Conservation (phyloP, 2,797 vertebrate species). For the Luscinia luscinia region DNA sequence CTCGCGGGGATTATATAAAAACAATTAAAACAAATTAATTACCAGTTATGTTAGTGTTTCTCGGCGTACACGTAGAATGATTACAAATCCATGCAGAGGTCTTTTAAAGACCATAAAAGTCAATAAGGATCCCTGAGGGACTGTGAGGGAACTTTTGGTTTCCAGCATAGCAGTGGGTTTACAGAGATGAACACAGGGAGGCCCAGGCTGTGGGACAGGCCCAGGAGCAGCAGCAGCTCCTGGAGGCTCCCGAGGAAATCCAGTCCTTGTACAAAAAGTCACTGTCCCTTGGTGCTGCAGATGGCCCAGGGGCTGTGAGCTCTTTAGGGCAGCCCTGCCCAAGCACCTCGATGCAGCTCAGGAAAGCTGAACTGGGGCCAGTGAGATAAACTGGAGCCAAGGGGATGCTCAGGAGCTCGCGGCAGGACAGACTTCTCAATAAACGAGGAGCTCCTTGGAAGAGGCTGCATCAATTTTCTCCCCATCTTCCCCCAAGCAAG, state of each 20-base stretch:
- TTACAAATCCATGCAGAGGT: constrained; percentile 70
- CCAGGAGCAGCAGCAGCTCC: neutral
- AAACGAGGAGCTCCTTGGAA: neutral
- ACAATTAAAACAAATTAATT: constrained; percentile 79
- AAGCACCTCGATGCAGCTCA: neutral
- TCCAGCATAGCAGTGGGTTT: neutral
- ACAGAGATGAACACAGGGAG: neutral
- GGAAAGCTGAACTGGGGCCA: neutral
- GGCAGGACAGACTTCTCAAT: neutral
- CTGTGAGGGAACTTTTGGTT: neutral
- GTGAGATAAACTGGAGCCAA: neutral
- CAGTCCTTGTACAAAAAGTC: neutral
- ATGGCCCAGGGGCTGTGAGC: neutral
- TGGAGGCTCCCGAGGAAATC: neutral
- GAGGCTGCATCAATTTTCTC: neutral
- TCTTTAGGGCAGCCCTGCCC: neutral
- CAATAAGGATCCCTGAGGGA: constrained; percentile 46
- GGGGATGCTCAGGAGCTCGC: neutral
- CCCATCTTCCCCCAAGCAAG: neutral
- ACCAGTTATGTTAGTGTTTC: constrained; percentile 73
- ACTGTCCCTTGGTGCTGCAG: neutral
- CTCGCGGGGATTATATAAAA: constrained; percentile 77
- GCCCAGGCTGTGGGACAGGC: neutral
- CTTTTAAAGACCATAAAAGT: constrained; percentile 66
- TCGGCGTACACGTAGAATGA: constrained; percentile 53